Evolutionary conservation across 2,888 invertebrate species (phyloP), one percentile per base, ranked within the genome.

Genomic region (Synergus laeviventris): DNA sequence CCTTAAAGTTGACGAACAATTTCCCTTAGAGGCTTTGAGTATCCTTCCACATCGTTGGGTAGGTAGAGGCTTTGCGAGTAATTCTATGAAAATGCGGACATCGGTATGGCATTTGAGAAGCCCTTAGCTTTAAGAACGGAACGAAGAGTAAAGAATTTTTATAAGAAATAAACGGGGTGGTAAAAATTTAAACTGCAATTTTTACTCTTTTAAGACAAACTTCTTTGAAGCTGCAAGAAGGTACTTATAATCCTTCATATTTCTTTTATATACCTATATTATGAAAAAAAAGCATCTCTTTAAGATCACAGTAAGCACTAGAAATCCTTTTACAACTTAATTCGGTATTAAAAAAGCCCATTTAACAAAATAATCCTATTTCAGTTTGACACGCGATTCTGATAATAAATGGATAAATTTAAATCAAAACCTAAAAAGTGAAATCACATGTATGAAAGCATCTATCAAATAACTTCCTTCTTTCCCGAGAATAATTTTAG

Each of bases 51-150:
- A 3, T 70, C 49, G 70, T 70, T 70, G 21, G 49, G 8, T 70
- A 38, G n/a, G 49, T 54, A 16, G 16, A 70, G 49, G 49, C 49
- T 45, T 70, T 49, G 49, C 16, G 70, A 70, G 45, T 70, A 70
- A 70, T 70, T 70, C n/a, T 31, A 70, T 70, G 70, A 70, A 49
- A 70, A 70, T 36, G 70, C 11, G 70, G n/a, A 70, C 45, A 49
- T 70, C 36, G 70, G 31, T 70, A 70, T 49, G 45, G 31, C 31
- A 49, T 31, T 45, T 70, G 9, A 49, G 49, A n/a, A 49, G 36
- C 49, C 49, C 11, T 54, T n/a, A 54, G n/a, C 31, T 31, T 54
- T 49, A 21, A 31, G 49, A 70, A 49, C 49, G 49, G 49, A 45
- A 31, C 24, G 12, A 49, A n/a, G 49, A 70, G 45, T 54, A 4